Conservation (phyloP, 2,113 vertebrate genomes). For the Empidonax traillii region DNA sequence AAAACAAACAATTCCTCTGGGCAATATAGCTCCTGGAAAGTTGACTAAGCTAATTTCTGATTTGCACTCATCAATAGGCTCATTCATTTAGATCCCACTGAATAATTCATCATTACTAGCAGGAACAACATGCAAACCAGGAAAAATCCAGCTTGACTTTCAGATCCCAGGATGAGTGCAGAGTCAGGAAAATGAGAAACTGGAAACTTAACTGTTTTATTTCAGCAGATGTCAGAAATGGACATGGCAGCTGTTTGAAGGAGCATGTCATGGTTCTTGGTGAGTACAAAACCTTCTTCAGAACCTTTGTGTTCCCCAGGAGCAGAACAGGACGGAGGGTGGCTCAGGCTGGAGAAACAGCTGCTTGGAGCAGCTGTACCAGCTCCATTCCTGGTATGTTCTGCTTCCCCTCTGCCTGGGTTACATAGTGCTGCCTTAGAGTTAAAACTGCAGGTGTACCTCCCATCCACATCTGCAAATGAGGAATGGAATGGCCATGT, state of each 20-base stretch:
- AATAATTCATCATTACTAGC: conserved; percentile 31
- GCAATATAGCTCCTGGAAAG: background rate
- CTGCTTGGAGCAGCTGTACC: background rate
- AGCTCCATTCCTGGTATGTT: accelerated
- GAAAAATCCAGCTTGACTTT: background rate
- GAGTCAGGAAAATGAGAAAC: background rate
- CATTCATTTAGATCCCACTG: background rate
- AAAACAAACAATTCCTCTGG: background rate
- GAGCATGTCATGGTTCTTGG: background rate
- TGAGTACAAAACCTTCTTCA: background rate
- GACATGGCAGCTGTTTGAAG: background rate
- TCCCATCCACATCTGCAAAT: background rate
- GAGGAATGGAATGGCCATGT: background rate
- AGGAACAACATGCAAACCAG: background rate
- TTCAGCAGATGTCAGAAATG: background rate
- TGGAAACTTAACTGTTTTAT: background rate
- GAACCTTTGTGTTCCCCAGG: background rate
- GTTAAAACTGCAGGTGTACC: background rate
- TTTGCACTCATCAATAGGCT: background rate
- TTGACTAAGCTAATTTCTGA: background rate
- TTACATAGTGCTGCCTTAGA: background rate
- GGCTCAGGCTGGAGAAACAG: background rate
- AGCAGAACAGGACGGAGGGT: background rate
- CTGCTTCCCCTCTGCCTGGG: background rate
- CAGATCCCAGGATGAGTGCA: background rate